Conservation (phyloP, 1,140 invertebrate species). For the Leptestheria dahalacensis region DNA sequence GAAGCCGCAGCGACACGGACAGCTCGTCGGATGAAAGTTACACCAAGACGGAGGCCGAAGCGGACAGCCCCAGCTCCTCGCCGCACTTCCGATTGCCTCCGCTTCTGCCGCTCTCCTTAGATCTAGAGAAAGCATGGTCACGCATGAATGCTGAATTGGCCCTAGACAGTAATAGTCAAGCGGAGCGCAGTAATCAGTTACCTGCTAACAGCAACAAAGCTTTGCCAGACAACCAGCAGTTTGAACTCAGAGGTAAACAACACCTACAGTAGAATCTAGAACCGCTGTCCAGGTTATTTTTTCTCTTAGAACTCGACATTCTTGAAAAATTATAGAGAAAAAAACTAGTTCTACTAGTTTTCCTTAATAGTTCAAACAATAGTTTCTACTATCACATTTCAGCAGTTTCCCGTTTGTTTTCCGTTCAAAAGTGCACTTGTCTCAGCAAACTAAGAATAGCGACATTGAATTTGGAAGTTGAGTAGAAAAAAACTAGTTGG, state of each 20-base stretch:
- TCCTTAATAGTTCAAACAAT: no score
- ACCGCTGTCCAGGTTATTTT: no score
- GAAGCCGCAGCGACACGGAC: constrained; percentile 41
- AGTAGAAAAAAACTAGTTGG: no score
- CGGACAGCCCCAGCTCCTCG: constrained; percentile 38
- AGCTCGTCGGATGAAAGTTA: constrained; percentile 67
- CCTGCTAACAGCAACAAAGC: not conserved
- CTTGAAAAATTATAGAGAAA: no score
- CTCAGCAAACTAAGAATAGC: no score
- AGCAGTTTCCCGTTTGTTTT: no score
- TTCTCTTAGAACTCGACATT: no score
- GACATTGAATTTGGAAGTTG: no score
- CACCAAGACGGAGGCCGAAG: constrained; percentile 41
- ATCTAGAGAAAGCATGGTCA: constrained; percentile 13
- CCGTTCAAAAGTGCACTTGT: no score
- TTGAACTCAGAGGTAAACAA: constrained; percentile 9
- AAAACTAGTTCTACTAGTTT: no score
- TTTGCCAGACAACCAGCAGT: not conserved
- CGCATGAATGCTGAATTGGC: constrained; percentile 12
- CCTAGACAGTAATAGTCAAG: not conserved
- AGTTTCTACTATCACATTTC: no score
- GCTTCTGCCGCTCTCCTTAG: constrained; percentile 25
- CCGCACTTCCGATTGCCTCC: constrained; percentile 36
- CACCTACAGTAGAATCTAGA: no score
- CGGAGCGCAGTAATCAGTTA: not conserved